These are phyloP conservation scores for Isotomurus palustris DNA, from an alignment of 2,888 invertebrate genomes.

Conservation along the genomic window DNA sequence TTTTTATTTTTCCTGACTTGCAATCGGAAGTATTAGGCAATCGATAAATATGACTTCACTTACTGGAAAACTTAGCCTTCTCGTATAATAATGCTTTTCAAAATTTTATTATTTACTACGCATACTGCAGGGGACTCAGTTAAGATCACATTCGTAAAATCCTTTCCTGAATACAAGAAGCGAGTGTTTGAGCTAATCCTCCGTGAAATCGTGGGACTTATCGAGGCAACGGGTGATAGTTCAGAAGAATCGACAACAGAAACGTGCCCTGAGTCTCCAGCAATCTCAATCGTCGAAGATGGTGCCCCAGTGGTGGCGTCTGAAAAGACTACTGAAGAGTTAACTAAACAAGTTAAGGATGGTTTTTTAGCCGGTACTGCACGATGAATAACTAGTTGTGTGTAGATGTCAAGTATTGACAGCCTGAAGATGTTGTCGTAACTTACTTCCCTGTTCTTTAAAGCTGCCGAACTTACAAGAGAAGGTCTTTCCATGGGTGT, in stretches of 20 bases:
- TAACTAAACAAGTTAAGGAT: conserved; percentile 5
- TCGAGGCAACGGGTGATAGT: background rate
- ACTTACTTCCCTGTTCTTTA: no score
- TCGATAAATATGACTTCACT: background rate
- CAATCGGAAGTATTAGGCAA: background rate
- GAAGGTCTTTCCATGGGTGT: conserved; percentile 22
- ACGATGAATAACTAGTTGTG: background rate
- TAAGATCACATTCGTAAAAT: no score
- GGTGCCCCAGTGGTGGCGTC: background rate
- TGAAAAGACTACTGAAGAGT: background rate
- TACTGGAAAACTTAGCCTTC: no score
- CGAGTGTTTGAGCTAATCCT: no score
- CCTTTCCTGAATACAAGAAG: no score
- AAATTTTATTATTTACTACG: background rate
- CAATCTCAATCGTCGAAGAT: background rate
- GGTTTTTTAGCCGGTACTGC: conserved; percentile 20
- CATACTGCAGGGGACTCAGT: background rate
- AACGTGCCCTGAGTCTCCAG: background rate
- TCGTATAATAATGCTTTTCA: no score
- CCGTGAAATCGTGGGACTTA: background rate
- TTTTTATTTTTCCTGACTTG: conserved; percentile 67
- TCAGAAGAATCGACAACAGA: background rate
- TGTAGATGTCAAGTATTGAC: no score
- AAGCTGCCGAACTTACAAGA: conserved; percentile 22
- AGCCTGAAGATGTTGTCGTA: no score